Evolutionary conservation across 2,888 invertebrate genomes (phyloP), one percentile per base, ranked within the genome.

Genomic region (Ectropis crepuscularia): DNA sequence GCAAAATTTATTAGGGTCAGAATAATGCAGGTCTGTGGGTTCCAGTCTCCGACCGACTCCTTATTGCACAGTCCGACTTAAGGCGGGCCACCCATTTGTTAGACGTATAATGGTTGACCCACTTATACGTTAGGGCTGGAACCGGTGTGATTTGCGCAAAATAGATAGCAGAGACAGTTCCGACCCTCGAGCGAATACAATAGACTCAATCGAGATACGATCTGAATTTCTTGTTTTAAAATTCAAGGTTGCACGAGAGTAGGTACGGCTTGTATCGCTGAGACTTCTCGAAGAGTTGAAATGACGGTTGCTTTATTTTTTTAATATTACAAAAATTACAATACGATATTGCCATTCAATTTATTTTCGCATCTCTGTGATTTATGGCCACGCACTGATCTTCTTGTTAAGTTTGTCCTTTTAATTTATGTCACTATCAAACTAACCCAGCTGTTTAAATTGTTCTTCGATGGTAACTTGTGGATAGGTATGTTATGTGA

Each of bases 1-100:
- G 85, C 75, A 87, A 89, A 91, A 92, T 91, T 92, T 92, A 92
- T 92, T 90, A 92, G 89, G 92, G 92, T 92, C 88, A 88, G 85
- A 90, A 87, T 90, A 91, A 90, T 89, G 88, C 90, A 88, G 88
- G 88, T 89, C 60, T 87, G 89, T 81, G 88, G 89, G 89, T 86
- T 88, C 85, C 87, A 82, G 85, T 28, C 16, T 28, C 16, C 16
- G 85, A 87, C 82, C 80, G 77, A 80, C 85, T 89, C 88, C 88
- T 91, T 89, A 89, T 88, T 90, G 89, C 88, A 82, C 81, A 85
- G 81, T 79, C 83, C 84, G 84, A 86, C 88, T 89, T 86, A 83
- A 83, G 79, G 77, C 82, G 83, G 86, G 85, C 80, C 80, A 80
- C 82, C 86, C 88, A 89, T 91, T 90, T 90, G 90, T 90, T 86